Conservation (phyloP, 1,140 invertebrate genomes). For the Limonius californicus region DNA sequence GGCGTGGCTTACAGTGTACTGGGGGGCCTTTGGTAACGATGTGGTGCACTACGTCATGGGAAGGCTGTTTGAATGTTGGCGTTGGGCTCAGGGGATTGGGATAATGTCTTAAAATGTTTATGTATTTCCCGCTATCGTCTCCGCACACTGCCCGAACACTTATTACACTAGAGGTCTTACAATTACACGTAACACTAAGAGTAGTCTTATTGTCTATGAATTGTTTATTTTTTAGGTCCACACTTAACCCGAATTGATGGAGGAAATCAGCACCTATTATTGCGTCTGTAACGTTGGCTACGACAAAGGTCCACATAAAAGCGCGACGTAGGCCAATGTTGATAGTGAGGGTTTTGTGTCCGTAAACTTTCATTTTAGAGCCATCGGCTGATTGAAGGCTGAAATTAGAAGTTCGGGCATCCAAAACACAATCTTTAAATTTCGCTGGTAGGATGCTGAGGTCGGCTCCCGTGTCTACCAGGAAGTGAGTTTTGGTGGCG, state of each 20-base stretch:
- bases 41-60: slow-evolving; percentile 27
- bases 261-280: slow-evolving; percentile 48
- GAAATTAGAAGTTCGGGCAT: slow-evolving; percentile 23
- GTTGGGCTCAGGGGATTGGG: not conserved
- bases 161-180: not conserved
- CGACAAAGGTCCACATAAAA: slow-evolving; percentile 43
- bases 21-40: slow-evolving; percentile 41
- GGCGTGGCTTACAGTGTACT: slow-evolving; percentile 37
- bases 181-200: not conserved
- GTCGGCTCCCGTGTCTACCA: slow-evolving; percentile 20
- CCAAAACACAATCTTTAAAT: too few relatives aligned
- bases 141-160: too few relatives aligned
- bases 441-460: not conserved
- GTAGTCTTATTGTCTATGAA: slow-evolving; percentile 37
- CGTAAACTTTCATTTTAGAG: slow-evolving; percentile 40
- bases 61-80: not conserved
- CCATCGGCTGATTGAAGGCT: slow-evolving; percentile 34
- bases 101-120: not conserved
- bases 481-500: slow-evolving; percentile 12
- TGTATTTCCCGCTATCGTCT: not conserved
- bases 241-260: slow-evolving; percentile 36
- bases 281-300: slow-evolving; percentile 42
- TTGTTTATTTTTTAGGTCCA: slow-evolving; percentile 37
- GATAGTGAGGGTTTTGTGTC: slow-evolving; percentile 33
- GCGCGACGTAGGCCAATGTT: slow-evolving; percentile 38